Evolutionary conservation across 1,140 invertebrate genomes (phyloP).

Genomic region (Pseudoatta argentina): DNA sequence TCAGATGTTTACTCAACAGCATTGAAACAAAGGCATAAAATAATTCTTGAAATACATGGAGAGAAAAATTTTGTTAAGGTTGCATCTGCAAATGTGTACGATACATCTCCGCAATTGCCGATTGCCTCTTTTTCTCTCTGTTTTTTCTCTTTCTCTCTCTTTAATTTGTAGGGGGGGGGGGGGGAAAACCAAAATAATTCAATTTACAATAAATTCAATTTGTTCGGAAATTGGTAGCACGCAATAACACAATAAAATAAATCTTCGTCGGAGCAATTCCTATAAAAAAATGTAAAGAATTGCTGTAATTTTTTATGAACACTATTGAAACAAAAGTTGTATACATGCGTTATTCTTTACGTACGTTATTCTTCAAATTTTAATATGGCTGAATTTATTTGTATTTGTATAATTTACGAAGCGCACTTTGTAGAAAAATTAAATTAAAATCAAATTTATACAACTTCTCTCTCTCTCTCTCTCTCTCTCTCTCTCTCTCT

Average conservation of each 20-base stretch:
- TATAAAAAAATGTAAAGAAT: background rate
- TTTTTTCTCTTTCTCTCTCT: background rate
- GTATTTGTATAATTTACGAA: background rate
- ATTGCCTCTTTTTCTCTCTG: background rate
- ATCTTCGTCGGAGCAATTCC: background rate
- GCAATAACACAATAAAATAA: slow-evolving; percentile 3
- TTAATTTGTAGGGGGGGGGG: background rate
- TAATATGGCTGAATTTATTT: background rate
- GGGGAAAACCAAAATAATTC: background rate
- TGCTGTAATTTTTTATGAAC: background rate
- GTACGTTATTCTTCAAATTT: background rate
- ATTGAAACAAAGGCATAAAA: slow-evolving; percentile 39
- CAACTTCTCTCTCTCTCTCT: background rate
- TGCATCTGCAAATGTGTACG: background rate
- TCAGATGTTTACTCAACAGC: slow-evolving; percentile 14
- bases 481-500: too few species aligned
- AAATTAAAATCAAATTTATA: background rate
- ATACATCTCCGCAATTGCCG: background rate
- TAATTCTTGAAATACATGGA: slow-evolving; percentile 23
- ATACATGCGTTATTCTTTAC: background rate
- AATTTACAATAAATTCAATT: slow-evolving; percentile 11
- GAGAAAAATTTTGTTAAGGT: slow-evolving; percentile 16
- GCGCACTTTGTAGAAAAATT: background rate
- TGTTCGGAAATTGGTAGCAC: background rate
- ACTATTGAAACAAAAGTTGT: background rate